phyloP scores from a whole-genome alignment of 2,113 vertebrate genomes.

The Corydoras sp. region DNA sequence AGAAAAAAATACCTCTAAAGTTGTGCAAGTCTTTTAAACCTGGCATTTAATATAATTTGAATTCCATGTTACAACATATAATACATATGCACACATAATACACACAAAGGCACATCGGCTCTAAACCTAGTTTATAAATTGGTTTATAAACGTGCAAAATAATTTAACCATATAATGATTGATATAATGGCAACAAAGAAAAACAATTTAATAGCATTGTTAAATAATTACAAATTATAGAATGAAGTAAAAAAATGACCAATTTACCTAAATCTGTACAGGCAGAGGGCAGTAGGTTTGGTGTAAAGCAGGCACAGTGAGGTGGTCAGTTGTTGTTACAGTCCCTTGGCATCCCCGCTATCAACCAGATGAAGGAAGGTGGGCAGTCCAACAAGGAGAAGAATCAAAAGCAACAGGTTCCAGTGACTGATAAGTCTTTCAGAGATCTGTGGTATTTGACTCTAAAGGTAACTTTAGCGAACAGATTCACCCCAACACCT shows the following conservation, averaged over 20 bases:
- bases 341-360: slow-evolving; percentile 28
- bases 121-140: no score
- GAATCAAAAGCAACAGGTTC: slow-evolving; percentile 15
- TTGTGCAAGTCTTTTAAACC: background rate
- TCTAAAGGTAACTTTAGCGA: background rate
- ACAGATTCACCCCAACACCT: background rate
- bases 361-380: slow-evolving; percentile 9
- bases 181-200: background rate
- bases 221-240: background rate
- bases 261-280: slow-evolving; percentile 11
- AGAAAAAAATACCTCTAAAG: background rate
- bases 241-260: background rate
- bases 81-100: background rate
- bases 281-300: slow-evolving; percentile 7
- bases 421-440: background rate
- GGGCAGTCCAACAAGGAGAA: background rate
- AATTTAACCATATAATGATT: no score
- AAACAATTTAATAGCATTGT: background rate
- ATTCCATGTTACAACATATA: background rate
- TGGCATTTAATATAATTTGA: background rate
- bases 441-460: background rate
- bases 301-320: background rate
- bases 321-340: slow-evolving; percentile 16
- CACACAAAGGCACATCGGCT: background rate
- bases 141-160: no score